phyloP scores from a whole-genome alignment of 2,797 vertebrate species.

The Myotis vivesi region DNA sequence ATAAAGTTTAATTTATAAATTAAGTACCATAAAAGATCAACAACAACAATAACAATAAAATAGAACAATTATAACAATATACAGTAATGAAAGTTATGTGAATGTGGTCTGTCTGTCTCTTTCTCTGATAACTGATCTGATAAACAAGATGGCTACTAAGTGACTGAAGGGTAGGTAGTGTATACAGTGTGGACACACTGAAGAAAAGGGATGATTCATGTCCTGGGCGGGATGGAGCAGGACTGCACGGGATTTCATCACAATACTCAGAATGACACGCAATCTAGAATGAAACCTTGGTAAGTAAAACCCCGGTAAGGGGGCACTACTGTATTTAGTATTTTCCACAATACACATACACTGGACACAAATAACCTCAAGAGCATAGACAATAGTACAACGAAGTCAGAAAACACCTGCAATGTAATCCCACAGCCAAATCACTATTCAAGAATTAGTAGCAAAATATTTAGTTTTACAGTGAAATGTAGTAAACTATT shows the following conservation, averaged over 20 bases:
- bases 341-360: neutral
- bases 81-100: neutral
- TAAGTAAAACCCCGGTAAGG: neutral
- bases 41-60: neutral
- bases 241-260: neutral
- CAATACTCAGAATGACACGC: neutral
- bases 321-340: neutral
- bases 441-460: neutral
- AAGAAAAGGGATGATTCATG: neutral
- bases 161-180: neutral
- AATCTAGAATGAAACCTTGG: neutral
- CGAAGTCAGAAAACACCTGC: neutral
- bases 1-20: neutral
- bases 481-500: neutral
- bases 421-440: neutral
- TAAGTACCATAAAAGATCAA: neutral
- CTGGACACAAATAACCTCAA: neutral
- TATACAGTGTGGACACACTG: neutral
- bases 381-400: neutral
- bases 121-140: neutral
- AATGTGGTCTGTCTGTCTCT: neutral
- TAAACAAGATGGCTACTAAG: neutral
- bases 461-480: neutral
- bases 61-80: neutral
- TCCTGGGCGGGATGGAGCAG: neutral